These are phyloP conservation scores for Cerastis rubricosa DNA, from an alignment of 2,888 invertebrate genomes.

Conservation along the genomic window DNA sequence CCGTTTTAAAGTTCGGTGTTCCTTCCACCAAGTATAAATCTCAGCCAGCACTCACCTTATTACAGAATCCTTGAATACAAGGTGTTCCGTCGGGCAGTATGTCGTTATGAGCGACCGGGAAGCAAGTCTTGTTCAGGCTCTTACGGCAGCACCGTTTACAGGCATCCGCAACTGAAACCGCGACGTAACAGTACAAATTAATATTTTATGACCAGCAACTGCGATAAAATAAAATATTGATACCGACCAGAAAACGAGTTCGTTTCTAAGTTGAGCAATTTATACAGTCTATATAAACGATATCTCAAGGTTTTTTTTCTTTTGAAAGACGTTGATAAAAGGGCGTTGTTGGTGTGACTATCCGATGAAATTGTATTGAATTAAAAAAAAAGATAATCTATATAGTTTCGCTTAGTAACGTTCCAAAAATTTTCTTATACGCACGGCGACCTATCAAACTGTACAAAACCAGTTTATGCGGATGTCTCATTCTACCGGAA, in stretches of 20 bases:
- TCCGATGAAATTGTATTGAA: not conserved
- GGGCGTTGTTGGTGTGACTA: not conserved
- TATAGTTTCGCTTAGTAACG: not conserved
- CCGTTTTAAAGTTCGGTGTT: no score
- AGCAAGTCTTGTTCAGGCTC: slow-evolving; percentile 97
- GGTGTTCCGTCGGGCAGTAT: slow-evolving; percentile 98
- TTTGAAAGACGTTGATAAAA: no score
- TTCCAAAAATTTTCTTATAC: not conserved
- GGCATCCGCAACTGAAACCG: slow-evolving; percentile 95
- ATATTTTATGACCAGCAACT: not conserved
- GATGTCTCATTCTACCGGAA: no score
- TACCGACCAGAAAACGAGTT: not conserved
- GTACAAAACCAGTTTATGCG: no score
- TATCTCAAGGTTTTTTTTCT: not conserved
- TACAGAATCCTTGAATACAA: slow-evolving; percentile 99
- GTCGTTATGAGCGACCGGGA: slow-evolving; percentile 96
- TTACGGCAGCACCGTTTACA: slow-evolving; percentile 98
- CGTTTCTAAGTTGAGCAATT: not conserved
- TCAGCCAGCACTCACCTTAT: slow-evolving; percentile 91
- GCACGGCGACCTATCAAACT: no score
- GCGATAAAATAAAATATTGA: not conserved
- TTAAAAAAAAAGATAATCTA: not conserved
- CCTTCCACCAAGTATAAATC: not conserved
- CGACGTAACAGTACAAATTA: not conserved
- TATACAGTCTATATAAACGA: not conserved